Percentiles rank a stretch among this genome's conserved stretches.
Evolutionary conservation across 2,113 vertebrate species (phyloP).

Genomic region (Balaenoptera acutorostrata): DNA sequence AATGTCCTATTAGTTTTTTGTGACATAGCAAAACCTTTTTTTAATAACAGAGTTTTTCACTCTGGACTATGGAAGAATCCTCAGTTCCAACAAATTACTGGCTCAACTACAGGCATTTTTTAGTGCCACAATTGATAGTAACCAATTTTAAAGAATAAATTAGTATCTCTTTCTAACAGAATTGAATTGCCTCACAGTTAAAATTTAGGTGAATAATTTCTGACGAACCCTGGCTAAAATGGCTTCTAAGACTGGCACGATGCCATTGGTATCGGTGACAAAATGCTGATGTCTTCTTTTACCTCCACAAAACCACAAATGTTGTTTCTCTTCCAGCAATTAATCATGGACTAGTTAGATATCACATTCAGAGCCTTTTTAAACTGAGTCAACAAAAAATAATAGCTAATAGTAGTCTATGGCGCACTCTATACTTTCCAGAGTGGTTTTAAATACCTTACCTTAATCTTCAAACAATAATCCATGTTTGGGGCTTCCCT

Average conservation of each 20-base stretch:
- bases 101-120: background rate
- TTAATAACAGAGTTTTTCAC: background rate
- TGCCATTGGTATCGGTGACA: slow-evolving; percentile 22
- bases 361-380: slow-evolving; percentile 14
- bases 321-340: slow-evolving; percentile 35
- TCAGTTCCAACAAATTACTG: background rate
- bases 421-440: background rate
- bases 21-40: background rate
- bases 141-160: slow-evolving; percentile 4
- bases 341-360: slow-evolving; percentile 21
- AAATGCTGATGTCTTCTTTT: slow-evolving; percentile 46
- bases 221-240: background rate
- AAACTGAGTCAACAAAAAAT: slow-evolving; percentile 1
- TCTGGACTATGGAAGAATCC: background rate
- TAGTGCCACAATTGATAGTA: background rate
- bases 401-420: background rate
- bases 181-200: background rate
- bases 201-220: slow-evolving; percentile 14
- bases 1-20: background rate
- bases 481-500: background rate
- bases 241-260: slow-evolving; percentile 10
- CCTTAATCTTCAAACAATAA: background rate
- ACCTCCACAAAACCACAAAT: slow-evolving; percentile 58
- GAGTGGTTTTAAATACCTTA: background rate
- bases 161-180: background rate